phyloP scores from a whole-genome alignment of 2,113 vertebrate genomes.

The Meleagris gallopavo region DNA sequence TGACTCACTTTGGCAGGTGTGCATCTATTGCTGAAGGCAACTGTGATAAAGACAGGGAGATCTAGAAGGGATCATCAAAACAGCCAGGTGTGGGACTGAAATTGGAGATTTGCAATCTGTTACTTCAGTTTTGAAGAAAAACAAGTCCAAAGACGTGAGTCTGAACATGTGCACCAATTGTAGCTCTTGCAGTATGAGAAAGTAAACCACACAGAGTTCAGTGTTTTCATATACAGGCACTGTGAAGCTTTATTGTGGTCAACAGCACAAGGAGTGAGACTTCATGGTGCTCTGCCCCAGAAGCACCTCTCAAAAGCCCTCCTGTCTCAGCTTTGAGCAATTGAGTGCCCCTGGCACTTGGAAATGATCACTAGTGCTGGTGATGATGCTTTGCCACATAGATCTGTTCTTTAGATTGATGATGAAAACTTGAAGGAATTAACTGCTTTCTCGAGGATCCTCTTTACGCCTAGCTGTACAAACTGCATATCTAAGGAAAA shows the following conservation, averaged over 20 bases:
- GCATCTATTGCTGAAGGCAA: background rate
- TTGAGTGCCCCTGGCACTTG: background rate
- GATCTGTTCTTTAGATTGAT: constrained; percentile 11
- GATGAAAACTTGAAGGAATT: constrained; percentile 3
- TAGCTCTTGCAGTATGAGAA: background rate
- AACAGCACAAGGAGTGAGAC: background rate
- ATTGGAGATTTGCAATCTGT: background rate
- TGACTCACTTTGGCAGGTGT: constrained; percentile 46
- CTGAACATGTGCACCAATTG: background rate
- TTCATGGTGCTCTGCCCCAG: constrained; percentile 24
- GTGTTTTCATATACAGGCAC: background rate
- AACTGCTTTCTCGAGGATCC: background rate
- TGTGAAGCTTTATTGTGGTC: background rate
- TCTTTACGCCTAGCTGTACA: background rate
- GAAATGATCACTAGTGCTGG: background rate
- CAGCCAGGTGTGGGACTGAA: background rate
- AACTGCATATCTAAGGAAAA: background rate
- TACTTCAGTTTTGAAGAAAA: constrained; percentile 9
- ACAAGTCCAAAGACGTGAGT: background rate
- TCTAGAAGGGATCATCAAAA: background rate
- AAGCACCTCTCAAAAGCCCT: constrained; percentile 33
- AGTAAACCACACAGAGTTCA: background rate
- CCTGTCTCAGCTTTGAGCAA: constrained; percentile 36
- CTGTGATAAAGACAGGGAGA: background rate
- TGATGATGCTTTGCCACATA: background rate